Percentiles rank a stretch among this genome's conserved stretches.
phyloP scores from a whole-genome alignment of 2,797 vertebrate genomes.

The Chiroxiphia lanceolata region DNA sequence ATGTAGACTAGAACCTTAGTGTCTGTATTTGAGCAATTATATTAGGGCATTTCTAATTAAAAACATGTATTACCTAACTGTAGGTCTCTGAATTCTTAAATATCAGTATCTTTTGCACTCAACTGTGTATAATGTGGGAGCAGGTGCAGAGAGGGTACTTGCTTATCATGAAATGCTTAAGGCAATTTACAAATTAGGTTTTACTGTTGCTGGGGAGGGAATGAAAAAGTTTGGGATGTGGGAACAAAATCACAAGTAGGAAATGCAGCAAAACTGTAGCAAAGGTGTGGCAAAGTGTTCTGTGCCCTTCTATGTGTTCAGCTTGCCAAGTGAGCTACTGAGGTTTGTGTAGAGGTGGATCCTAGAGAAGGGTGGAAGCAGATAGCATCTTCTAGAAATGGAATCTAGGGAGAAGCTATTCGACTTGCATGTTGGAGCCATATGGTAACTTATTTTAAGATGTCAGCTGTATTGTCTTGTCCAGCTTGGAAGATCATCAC shows the following conservation, averaged over 20 bases:
- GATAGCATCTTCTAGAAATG: neutral
- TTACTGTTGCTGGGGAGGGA: neutral
- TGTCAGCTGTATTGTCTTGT: neutral
- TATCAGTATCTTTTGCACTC: neutral
- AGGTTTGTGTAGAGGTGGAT: neutral
- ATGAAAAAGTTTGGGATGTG: neutral
- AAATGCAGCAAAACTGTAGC: neutral
- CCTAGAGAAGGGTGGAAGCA: neutral
- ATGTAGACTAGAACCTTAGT: neutral
- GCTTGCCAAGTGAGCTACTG: neutral
- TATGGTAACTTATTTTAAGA: neutral
- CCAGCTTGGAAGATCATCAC: neutral
- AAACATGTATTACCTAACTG: neutral
- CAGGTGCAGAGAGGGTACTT: neutral
- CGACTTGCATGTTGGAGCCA: neutral
- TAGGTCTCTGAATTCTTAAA: neutral
- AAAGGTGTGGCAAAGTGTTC: neutral
- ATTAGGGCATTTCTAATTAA: neutral
- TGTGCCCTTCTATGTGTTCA: neutral
- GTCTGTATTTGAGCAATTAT: neutral
- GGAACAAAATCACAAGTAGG: neutral
- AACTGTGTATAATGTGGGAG: neutral
- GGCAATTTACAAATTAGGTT: neutral
- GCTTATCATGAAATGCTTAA: neutral
- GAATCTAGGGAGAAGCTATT: neutral